These are phyloP conservation scores for Aplysia californica DNA, from an alignment of 1,140 invertebrate species.

Conservation along the genomic window DNA sequence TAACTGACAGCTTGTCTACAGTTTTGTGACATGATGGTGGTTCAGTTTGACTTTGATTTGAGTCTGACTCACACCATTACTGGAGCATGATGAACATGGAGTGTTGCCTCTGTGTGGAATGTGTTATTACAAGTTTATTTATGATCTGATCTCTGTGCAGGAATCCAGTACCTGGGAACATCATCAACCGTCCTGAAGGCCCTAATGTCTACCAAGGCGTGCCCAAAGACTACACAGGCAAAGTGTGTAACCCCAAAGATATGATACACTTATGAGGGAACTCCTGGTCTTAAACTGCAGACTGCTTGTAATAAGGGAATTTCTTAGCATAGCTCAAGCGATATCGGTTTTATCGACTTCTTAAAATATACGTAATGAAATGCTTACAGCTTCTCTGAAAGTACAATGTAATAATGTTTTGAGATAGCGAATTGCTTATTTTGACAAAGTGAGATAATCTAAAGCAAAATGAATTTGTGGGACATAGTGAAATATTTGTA, in stretches of 20 bases:
- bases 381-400: background rate
- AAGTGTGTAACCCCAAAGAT: slow-evolving; percentile 52
- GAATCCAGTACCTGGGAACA: slow-evolving; percentile 73
- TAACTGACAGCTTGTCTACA: too few relatives aligned
- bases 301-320: background rate
- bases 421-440: too few relatives aligned
- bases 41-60: too few relatives aligned
- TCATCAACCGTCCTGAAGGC: slow-evolving; percentile 75
- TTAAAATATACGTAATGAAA: background rate
- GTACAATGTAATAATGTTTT: background rate
- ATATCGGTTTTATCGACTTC: background rate
- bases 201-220: slow-evolving; percentile 74
- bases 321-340: background rate
- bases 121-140: too few relatives aligned
- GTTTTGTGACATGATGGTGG: too few relatives aligned
- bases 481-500: too few relatives aligned
- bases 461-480: too few relatives aligned
- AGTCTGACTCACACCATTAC: too few relatives aligned
- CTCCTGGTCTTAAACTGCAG: slow-evolving; percentile 11
- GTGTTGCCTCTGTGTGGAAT: too few relatives aligned
- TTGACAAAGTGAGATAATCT: too few relatives aligned
- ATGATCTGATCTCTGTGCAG: slow-evolving; percentile 67
- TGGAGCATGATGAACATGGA: too few relatives aligned
- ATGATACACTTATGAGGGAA: background rate
- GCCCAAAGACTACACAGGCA: slow-evolving; percentile 72